Evolutionary conservation across 2,113 vertebrate genomes (phyloP), one percentile per base, ranked within the genome.

Genomic region (Rynchops niger): DNA sequence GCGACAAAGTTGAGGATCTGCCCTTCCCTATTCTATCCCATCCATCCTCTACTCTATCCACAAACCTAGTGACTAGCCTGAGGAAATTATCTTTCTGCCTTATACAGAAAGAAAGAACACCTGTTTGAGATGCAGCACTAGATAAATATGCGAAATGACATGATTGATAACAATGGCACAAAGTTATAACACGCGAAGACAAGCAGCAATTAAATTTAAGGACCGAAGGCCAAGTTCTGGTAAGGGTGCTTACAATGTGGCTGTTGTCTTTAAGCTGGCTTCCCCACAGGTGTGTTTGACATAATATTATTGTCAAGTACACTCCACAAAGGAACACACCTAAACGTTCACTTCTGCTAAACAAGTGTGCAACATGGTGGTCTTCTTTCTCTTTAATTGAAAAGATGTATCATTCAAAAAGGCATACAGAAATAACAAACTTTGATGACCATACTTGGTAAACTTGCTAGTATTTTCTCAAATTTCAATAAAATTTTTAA

Each of bases 91-190:
- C 59, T 66, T 88, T 83, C 67, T 87, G 63, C 26, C 62, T 78
- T 62, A 86, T 15, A 40, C 2, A 87, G 58, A 85, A 84, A 77
- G 58, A 49, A 93, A 30, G 77, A 86, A 17, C 91, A 96, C 78
- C 94, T 96, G 84, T 49, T 81, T 55, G 66, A 90, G 82, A 95
- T 77, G 59, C 86, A 87, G 32, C 62, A 40, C 53, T 63, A 87
- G 89, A 96, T 80, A 95, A 93, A 82, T 82, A 91, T 21, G 61
- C 71, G 84, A 85, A 95, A 82, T 87, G 73, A 95, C 89, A 94
- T 74, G 84, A 96, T 50, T 95, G 91, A 97, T 96, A 95, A 95
- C 50, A 78, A 76, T 21, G 4, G 55, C 58, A 81, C 34, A 47
- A 87, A 86, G 32, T 84, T 84, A 36, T 22, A 82, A 81, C 1